Evolutionary conservation across 2,888 invertebrate genomes (phyloP).

Genomic region (Drosophila atroscutellata): DNA sequence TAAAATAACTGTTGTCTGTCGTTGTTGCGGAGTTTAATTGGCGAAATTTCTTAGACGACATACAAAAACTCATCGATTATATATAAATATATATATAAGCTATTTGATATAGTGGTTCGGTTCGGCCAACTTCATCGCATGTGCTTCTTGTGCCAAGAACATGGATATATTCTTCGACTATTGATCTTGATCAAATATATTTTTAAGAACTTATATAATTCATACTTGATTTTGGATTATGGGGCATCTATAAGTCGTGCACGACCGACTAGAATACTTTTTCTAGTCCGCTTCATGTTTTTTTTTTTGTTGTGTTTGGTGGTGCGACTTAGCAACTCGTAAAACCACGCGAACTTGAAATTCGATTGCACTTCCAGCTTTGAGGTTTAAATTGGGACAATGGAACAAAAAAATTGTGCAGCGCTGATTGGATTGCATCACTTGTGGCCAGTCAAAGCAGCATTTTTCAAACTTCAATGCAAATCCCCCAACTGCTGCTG

Average conservation of each 20-base stretch:
- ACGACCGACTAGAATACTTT: background rate
- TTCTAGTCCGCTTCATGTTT: conserved; percentile 5
- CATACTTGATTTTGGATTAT: background rate
- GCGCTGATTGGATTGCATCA: conserved; percentile 41
- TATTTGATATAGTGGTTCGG: no score
- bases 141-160: background rate
- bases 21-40: background rate
- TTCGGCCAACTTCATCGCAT: background rate
- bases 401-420: conserved; percentile 32
- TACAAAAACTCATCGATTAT: background rate
- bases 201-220: background rate
- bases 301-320: conserved; percentile 26
- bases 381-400: conserved; percentile 63
- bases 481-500: background rate
- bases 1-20: background rate
- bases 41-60: background rate
- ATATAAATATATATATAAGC: no score
- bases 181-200: background rate
- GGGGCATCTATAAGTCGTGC: background rate
- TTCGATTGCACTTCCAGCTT: conserved; percentile 42
- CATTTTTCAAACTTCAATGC: conserved; percentile 4
- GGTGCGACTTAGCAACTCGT: conserved; percentile 63
- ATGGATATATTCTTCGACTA: background rate
- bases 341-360: conserved; percentile 44
- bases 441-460: conserved; percentile 1